phyloP scores from a whole-genome alignment of 2,113 vertebrate genomes.

The Petroica traversi region DNA sequence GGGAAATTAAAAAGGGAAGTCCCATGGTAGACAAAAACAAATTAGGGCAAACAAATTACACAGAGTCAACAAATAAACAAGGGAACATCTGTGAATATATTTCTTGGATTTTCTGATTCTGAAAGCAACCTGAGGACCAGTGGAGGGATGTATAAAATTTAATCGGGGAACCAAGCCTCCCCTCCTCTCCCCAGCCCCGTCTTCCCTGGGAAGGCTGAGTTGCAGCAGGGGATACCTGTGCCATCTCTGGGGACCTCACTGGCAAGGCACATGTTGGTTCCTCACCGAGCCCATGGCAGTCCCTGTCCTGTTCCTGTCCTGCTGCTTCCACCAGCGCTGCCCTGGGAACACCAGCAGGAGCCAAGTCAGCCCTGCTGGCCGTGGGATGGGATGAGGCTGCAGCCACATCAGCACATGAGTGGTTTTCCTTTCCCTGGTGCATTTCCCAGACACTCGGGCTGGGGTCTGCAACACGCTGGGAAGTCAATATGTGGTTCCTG shows the following conservation, averaged over 20 bases:
- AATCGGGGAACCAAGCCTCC: conserved; percentile 29
- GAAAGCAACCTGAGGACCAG: conserved; percentile 79
- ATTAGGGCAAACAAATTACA: conserved; percentile 99
- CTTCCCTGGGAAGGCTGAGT: not conserved
- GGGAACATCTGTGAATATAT: conserved; percentile 97
- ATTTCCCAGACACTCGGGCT: not conserved
- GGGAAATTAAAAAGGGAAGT: conserved; percentile 99
- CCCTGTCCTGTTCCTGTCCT: not conserved
- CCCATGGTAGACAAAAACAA: conserved; percentile 97
- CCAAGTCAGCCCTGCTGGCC: not conserved
- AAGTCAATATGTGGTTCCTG: not conserved
- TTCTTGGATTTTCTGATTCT: conserved; percentile 85
- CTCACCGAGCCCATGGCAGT: not conserved
- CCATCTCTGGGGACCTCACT: fast-evolving
- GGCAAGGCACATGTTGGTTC: fast-evolving
- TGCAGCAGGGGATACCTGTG: not conserved
- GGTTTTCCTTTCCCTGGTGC: not conserved
- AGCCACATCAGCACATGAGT: not conserved
- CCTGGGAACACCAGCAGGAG: fast-evolving
- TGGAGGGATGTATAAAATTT: conserved; percentile 68
- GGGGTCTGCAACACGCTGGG: not conserved
- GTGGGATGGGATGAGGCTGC: not conserved
- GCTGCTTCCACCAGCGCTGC: not conserved
- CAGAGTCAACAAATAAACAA: conserved; percentile 99
- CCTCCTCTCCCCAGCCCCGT: not conserved